Evolutionary conservation across 2,797 vertebrate genomes (phyloP).

Genomic region (Uromys caudimaculatus): DNA sequence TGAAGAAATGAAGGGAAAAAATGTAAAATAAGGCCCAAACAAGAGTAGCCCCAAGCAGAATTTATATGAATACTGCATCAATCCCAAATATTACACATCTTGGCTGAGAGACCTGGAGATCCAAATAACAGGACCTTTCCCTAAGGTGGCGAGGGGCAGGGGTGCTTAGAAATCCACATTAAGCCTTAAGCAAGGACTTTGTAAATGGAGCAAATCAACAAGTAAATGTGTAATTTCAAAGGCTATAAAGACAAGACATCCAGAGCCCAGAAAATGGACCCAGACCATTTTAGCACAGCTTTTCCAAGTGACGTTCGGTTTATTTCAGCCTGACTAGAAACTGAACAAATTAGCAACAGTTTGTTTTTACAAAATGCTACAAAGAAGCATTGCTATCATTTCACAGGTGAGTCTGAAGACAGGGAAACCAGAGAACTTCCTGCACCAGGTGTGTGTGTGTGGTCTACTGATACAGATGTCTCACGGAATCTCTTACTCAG

Average conservation of each 20-base stretch:
- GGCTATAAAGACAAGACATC: slow-evolving; percentile 69
- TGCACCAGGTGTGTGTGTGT: slow-evolving; percentile 44
- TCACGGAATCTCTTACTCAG: slow-evolving; percentile 56
- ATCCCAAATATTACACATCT: slow-evolving; percentile 22
- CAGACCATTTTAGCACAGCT: slow-evolving; percentile 28
- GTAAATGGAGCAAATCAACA: slow-evolving; percentile 57
- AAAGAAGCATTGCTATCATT: slow-evolving; percentile 75
- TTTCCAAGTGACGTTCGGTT: slow-evolving; percentile 70
- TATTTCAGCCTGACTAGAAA: slow-evolving; percentile 76
- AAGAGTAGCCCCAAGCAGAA: neutral
- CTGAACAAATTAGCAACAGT: slow-evolving; percentile 82
- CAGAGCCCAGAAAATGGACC: slow-evolving; percentile 62
- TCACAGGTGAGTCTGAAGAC: slow-evolving; percentile 74
- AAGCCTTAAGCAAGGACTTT: slow-evolving; percentile 35
- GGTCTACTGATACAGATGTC: slow-evolving; percentile 19
- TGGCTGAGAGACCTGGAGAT: slow-evolving; percentile 41
- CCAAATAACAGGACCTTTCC: slow-evolving; percentile 25
- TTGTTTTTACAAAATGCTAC: slow-evolving; percentile 70
- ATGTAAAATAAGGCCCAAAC: slow-evolving; percentile 23
- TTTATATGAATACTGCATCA: slow-evolving; percentile 45
- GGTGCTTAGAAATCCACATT: neutral
- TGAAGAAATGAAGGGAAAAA: slow-evolving; percentile 56
- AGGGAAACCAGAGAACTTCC: slow-evolving; percentile 71
- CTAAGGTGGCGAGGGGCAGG: neutral
- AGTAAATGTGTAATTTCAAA: slow-evolving; percentile 68